Conservation (phyloP, 2,888 invertebrate genomes). For the Idaea straminata region DNA sequence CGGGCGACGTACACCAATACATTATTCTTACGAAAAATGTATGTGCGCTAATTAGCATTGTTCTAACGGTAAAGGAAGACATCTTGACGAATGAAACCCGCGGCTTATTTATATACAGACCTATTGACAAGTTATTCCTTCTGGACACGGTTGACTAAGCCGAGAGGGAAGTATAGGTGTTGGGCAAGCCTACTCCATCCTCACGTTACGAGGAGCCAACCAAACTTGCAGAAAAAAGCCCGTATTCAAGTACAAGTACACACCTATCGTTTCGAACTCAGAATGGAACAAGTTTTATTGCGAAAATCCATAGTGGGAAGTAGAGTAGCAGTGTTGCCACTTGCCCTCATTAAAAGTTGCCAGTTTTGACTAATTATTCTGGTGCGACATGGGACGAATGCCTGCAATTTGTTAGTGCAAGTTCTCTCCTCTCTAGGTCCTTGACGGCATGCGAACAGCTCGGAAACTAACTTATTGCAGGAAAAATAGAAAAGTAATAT, state of each 20-base stretch:
- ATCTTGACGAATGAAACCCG: too few species aligned
- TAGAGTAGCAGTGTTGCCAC: slow-evolving; percentile 12
- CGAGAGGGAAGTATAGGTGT: too few species aligned
- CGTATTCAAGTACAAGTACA: not conserved
- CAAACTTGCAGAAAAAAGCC: not conserved
- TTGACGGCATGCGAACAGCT: not conserved
- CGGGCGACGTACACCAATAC: too few species aligned
- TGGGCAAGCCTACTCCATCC: too few species aligned
- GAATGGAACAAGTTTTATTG: slow-evolving; percentile 17
- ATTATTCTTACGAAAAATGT: too few species aligned
- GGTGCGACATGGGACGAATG: slow-evolving; percentile 44
- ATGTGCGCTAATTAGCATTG: too few species aligned
- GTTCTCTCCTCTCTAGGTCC: not conserved
- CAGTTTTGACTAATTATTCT: slow-evolving; percentile 50
- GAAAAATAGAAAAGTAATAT: not conserved
- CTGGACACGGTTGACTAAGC: too few species aligned
- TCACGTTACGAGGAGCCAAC: too few species aligned
- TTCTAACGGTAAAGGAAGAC: too few species aligned
- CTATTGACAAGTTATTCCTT: too few species aligned
- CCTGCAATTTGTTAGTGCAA: slow-evolving; percentile 44
- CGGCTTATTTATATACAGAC: too few species aligned
- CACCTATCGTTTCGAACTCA: slow-evolving; percentile 12
- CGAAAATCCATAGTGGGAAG: slow-evolving; percentile 17
- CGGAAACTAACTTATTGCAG: not conserved
- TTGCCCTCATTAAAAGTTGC: slow-evolving; percentile 51